Base-by-base conservation (phyloP, 2,797 vertebrate species). In the Poeciliopsis turneri region DNA sequence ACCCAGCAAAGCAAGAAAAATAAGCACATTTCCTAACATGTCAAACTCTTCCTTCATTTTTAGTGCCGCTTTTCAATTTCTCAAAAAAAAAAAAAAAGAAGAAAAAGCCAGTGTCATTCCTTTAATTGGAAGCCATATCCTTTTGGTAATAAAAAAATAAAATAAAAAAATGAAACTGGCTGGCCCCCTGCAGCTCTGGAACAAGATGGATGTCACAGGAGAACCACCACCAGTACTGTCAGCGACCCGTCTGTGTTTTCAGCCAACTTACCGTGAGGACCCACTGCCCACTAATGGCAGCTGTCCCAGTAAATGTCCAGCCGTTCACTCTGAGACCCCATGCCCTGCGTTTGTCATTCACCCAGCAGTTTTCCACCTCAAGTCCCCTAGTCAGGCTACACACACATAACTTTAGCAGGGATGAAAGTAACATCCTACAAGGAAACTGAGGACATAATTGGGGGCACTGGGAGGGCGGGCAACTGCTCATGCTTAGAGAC, bases 241-340 rank as follows among this genome's bases (percentile, higher is more conserved):
- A 51, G 59, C 70, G 78, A 74, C 55, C 46, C 13, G 68, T 83
- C 80, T 73, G 79, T 82, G 76, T 84, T 25, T 82, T 84, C 78
- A 71, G 84, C 49, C 78, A 69, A 76, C 85, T 75, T 20, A 15
- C 72, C 76, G 64, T 75, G 78, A 66, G 74, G 79, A 85, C 74
- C 74, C n/a, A 47, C 84, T 76, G 84, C 79, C 28, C 68, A 28
- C 36, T 39, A 66, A 72, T 82, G 85, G 78, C 85, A 86, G 84
- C 75, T 39, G 73, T 81, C 84, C 79, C 85, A 86, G 88, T 87
- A 91, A 92, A 92, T 83, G 78, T 84, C 86, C 82, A 86, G 89
- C 73, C 75, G 82, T 53, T 88, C 25, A 43, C 70, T 87, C 80
- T 85, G 89, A 92, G 84, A 77, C 81, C 47, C 49, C 30, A 4